Evolutionary conservation across 2,888 invertebrate genomes (phyloP), one percentile per base, ranked within the genome.

Genomic region (Megalurothrips usitatus): DNA sequence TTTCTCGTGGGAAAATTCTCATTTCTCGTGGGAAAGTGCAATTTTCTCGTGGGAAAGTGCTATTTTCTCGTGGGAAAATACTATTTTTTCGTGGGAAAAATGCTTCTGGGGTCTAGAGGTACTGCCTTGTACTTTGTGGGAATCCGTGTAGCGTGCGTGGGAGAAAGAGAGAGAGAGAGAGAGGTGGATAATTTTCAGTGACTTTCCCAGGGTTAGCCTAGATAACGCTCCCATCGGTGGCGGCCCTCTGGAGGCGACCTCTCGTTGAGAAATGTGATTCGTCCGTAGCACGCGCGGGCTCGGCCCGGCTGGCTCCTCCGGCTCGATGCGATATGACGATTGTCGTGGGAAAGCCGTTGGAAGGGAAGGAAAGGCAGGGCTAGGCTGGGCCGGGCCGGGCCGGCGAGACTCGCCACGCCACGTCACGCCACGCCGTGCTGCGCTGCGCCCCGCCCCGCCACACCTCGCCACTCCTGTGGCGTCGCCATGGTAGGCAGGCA

Each of bases 371-470:
- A 23, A 23, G 68, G 23, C 23, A 19, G 12, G 68, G 88, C 78
- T 88, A 88, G 12, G 85, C 86, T 82, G 34, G 84, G 87, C 82
- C 87, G 87, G 81, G 87, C 87, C 81, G 85, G 86, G 63, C 86
- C 86, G 86, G 28, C 83, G 82, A 81, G 81, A 78, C 82, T 83
- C 48, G 79, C 49, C 48, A 26, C 47, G 48, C 80, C 80, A 23
- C 58, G 48, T 17, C 68, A 26, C 80, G 80, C 68, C 49, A 84
- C 84, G 79, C 82, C 26, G 83, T 83, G 9, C 82, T 26, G 84
- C 84, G 78, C 82, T 81, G 14, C 81, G 82, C 79, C 82, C 14
- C 75, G 48, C 19, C 81, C 11, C 23, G 68, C 68, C 68, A 75
- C 68, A 11, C 68, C 68, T 19, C 11, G 68, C 68, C 68, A 68